Base-by-base conservation (phyloP, 2,888 invertebrate genomes). In the Aleiodes testaceus region DNA sequence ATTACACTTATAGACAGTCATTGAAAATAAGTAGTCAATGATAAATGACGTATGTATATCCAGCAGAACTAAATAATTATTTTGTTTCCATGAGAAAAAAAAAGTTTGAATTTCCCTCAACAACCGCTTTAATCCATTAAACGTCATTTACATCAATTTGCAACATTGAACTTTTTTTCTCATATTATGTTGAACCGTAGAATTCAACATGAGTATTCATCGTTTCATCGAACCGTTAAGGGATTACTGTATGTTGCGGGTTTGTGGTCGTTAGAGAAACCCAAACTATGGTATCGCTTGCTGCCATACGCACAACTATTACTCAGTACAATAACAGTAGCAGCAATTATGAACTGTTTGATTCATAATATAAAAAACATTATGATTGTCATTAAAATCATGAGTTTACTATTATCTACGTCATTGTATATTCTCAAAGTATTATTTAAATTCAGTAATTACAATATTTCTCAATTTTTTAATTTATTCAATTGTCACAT, bases 201-300 rank as follows among this genome's bases (percentile, higher is more conserved):
- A n/a, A 36, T 36, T 14, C n/a, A 26, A 16, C 36, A 12, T 6
- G 30, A 36, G 55, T 55, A 55, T 55, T 55, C 30, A n/a, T 55
- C 36, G 30, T 55, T 36, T 36, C 55, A 16, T 36, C 26, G 55
- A 55, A 14, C 14, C 14, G 55, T 55, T 14, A 55, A 55, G 55
- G 55, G 55, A 55, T 55, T n/a, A 16, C 16, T 55, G 2, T 30
- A 30, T n/a, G 7, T 36, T n/a, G 55, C n/a, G 4, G 76, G 76
- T 20, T 22, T 76, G 42, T 76, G 75, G 76, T 75, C 76, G 11
- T 61, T 63, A 42, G 30, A n/a, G 9, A 61, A 49, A 16, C 52
- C 74, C 11, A 70, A 68, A 14, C 59, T 69, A 16, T 53, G 67
- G 22, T 70, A 69, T 11, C 72, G 53, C 11, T 12, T 70, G 5